Base-by-base conservation (phyloP, 2,888 invertebrate genomes). In the Netelia fuscicornis region DNA sequence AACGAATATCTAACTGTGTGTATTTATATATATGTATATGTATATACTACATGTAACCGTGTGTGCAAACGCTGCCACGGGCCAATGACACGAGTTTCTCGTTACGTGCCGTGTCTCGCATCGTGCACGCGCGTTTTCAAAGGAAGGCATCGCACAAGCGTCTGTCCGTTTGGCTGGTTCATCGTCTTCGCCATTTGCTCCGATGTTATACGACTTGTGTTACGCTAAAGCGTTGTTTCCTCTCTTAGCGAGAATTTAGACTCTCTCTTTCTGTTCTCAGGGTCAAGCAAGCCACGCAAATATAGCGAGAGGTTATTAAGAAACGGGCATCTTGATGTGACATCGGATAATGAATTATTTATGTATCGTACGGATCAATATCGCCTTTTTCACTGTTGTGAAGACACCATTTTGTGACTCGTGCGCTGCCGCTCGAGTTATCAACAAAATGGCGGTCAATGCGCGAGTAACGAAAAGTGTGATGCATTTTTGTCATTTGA, bases 271-370 rank as follows among this genome's bases (percentile, higher is more conserved):
- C 65, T 42, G 62, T 86, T 86, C 90, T 90, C 91, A 91, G 91
- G 92, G 91, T 92, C 90, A 91, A 87, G 90, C 90, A 90, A 91
- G 90, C 90, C 90, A 87, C 87, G 78, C 87, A 87, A 88, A 90
- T 85, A 89, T 87, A 87, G 87, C 80, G 86, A 80, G 56, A 71
- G 37, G 23, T 58, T 71, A 20, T 37, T 58, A 17, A n/a, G 9
- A 9, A 58, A 9, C 37, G 58, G 9, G 6, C n/a, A 20, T 37
- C 10, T 54, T 9, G 54, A 52, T 25, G n/a, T n/a, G 68, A 52
- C 17, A 52, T 48, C 48, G 2, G 11, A 13, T 48, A 13, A 13
- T 48, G 48, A 48, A 48, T 37, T 37, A 13, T 48, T 48, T 48
- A 13, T 13, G 3, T 3, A 2, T 48, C 48, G 11, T 48, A 6